Conservation (phyloP, 1,140 invertebrate genomes). For the Drosophila azteca region DNA sequence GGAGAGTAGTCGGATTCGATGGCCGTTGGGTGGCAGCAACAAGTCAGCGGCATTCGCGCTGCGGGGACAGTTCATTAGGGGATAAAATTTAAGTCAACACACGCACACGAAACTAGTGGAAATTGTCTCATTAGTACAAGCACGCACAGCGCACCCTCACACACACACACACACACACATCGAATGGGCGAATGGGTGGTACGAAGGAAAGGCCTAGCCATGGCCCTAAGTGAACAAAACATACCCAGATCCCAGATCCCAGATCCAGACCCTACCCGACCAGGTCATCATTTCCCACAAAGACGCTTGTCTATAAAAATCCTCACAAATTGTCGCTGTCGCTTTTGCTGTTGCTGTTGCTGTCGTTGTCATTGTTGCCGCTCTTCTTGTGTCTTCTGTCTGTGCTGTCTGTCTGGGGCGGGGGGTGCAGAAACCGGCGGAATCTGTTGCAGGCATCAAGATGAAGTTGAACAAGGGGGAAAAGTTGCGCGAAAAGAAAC, state of each 20-base stretch:
- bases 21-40: slow-evolving; percentile 34
- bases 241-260: too few relatives aligned
- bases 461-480: slow-evolving; percentile 7
- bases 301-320: slow-evolving; percentile 41
- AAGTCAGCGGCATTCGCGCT: slow-evolving; percentile 40
- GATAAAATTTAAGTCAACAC: slow-evolving; percentile 64
- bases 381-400: too few relatives aligned
- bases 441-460: slow-evolving; percentile 31
- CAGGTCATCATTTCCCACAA: slow-evolving; percentile 46
- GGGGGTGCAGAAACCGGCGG: too few relatives aligned
- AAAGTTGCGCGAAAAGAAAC: slow-evolving; percentile 21
- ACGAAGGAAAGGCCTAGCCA: too few relatives aligned
- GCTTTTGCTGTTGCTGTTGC: neutral
- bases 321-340: slow-evolving; percentile 27
- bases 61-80: slow-evolving; percentile 67
- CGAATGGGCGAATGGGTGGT: neutral
- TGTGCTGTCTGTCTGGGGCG: too few relatives aligned
- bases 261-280: slow-evolving; percentile 9
- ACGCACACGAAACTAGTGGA: slow-evolving; percentile 50
- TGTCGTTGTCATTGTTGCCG: slow-evolving; percentile 1
- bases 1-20: too few relatives aligned
- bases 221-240: neutral
- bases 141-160: slow-evolving; percentile 10
- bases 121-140: slow-evolving; percentile 73
- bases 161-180: slow-evolving; percentile 7